A percentile compares a stretch with the other conserved stretches of the same genome.
Conservation (phyloP, 2,113 vertebrate genomes). For the Eulacestoma nigropectus region DNA sequence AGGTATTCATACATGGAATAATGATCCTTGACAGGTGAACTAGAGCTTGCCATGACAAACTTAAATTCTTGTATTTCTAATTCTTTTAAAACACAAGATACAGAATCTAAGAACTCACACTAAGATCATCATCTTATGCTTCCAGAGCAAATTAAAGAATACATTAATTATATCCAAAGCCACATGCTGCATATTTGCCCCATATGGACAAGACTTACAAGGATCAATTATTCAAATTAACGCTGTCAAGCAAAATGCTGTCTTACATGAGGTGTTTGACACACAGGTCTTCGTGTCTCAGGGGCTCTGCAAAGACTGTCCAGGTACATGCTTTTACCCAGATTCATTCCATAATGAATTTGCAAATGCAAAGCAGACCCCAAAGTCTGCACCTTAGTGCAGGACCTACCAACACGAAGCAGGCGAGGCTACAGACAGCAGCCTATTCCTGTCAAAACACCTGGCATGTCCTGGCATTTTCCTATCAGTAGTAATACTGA, state of each 20-base stretch:
- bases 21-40: background rate
- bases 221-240: background rate
- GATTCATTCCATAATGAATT: background rate
- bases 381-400: background rate
- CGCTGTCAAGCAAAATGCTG: background rate
- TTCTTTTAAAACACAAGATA: background rate
- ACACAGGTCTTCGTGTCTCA: background rate
- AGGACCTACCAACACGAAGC: rapidly evolving
- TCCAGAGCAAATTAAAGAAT: background rate
- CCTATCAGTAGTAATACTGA: rapidly evolving
- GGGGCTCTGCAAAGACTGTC: background rate
- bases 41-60: background rate
- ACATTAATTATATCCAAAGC: background rate
- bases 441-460: background rate
- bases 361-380: background rate
- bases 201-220: background rate
- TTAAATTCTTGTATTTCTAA: background rate
- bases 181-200: background rate
- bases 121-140: background rate
- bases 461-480: background rate
- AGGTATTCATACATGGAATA: background rate
- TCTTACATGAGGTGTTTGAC: background rate
- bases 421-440: background rate
- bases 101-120: background rate
- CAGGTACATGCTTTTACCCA: background rate